phyloP scores from a whole-genome alignment of 2,797 vertebrate species.

The Sebastolobus alascanus region DNA sequence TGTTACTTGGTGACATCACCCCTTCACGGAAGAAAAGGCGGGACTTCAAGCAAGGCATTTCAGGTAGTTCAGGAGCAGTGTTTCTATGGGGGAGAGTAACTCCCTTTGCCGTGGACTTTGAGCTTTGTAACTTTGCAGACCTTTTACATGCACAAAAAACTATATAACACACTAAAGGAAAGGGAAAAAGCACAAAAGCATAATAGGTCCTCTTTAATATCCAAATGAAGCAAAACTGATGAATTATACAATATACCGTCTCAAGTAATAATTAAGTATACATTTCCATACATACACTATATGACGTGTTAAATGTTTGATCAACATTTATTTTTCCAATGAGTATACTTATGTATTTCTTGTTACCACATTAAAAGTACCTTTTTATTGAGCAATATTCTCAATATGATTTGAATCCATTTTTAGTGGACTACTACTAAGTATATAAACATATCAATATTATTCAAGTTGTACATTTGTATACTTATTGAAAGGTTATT shows the following conservation, averaged over 20 bases:
- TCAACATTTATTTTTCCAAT: neutral
- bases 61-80: no score
- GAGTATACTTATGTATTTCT: neutral
- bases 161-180: no score
- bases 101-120: no score
- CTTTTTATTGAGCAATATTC: neutral
- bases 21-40: no score
- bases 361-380: neutral
- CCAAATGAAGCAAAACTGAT: neutral
- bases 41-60: no score
- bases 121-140: no score
- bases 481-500: neutral
- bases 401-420: neutral
- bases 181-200: no score
- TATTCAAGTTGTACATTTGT: neutral
- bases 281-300: neutral
- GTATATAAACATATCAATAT: neutral
- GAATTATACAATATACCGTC: neutral
- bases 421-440: neutral
- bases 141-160: fast-evolving
- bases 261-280: neutral
- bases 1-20: no score
- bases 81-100: no score
- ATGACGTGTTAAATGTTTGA: neutral
- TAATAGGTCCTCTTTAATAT: neutral